Percentiles rank a stretch among this genome's conserved stretches.
These are phyloP conservation scores for Eulemur coronatus DNA, from an alignment of 2,797 vertebrate species.

Conservation along the genomic window DNA sequence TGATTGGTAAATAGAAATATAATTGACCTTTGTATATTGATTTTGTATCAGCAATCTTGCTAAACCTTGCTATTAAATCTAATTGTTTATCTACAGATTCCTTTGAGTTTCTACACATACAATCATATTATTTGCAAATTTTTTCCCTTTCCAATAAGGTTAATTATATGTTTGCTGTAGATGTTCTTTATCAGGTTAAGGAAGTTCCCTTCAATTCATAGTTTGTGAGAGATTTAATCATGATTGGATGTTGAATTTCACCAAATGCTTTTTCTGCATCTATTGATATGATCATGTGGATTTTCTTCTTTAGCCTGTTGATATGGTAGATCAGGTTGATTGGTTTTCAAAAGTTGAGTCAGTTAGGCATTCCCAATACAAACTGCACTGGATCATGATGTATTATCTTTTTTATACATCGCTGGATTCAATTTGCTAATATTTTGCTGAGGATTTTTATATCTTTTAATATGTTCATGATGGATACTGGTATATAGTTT, in stretches of 20 bases:
- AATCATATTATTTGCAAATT: not conserved
- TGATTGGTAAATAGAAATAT: not conserved
- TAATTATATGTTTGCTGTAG: constrained; percentile 15
- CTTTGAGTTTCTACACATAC: constrained; percentile 30
- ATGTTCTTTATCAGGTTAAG: constrained; percentile 27
- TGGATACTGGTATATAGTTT: not conserved
- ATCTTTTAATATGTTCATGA: not conserved
- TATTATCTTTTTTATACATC: not conserved
- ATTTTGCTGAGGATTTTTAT: constrained; percentile 2
- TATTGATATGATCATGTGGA: not conserved
- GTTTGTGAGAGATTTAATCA: constrained; percentile 26
- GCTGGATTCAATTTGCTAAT: constrained; percentile 5
- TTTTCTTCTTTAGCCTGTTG: constrained; percentile 34
- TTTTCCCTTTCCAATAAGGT: constrained; percentile 9
- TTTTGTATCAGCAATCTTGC: constrained; percentile 9
- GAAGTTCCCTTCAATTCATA: not conserved
- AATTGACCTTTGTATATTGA: not conserved
- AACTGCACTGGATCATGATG: not conserved
- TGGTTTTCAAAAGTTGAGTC: constrained; percentile 36
- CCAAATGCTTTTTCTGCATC: not conserved
- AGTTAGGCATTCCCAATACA: not conserved
- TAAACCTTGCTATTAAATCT: not conserved
- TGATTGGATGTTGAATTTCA: constrained; percentile 5
- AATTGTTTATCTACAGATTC: not conserved
- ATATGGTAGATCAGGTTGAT: not conserved